phyloP scores from a whole-genome alignment of 2,113 vertebrate genomes.

The Damaliscus lunatus region DNA sequence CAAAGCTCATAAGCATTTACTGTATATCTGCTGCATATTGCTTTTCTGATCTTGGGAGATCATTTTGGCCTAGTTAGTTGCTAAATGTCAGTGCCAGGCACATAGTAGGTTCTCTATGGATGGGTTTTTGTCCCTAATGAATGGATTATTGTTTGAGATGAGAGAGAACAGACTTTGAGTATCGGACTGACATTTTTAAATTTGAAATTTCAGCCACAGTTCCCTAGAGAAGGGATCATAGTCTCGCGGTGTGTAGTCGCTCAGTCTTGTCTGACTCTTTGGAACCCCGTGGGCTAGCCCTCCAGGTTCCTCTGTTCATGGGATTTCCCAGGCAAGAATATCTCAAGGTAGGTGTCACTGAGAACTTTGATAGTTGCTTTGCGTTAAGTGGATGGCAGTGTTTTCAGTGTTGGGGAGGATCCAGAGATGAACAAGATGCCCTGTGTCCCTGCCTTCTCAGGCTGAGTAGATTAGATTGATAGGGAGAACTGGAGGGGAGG shows the following conservation, averaged over 20 bases:
- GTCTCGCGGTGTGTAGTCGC: not conserved
- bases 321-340: not conserved
- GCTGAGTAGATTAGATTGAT: not conserved
- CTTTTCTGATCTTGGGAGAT: not conserved
- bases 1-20: not conserved
- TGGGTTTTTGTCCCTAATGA: not conserved
- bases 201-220: not conserved
- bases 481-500: not conserved
- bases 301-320: not conserved
- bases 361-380: not conserved
- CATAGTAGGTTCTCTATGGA: not conserved
- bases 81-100: not conserved
- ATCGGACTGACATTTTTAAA: not conserved
- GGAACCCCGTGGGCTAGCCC: not conserved
- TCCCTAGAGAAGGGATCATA: slow-evolving; percentile 6
- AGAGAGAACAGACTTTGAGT: not conserved
- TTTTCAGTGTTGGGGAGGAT: not conserved
- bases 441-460: not conserved
- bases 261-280: not conserved
- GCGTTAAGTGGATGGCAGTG: not conserved
- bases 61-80: not conserved
- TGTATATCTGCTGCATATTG: not conserved
- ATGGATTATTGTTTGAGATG: not conserved
- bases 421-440: not conserved
- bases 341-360: not conserved